Conservation (phyloP, 2,113 vertebrate species). For the Ictalurus punctatus region DNA sequence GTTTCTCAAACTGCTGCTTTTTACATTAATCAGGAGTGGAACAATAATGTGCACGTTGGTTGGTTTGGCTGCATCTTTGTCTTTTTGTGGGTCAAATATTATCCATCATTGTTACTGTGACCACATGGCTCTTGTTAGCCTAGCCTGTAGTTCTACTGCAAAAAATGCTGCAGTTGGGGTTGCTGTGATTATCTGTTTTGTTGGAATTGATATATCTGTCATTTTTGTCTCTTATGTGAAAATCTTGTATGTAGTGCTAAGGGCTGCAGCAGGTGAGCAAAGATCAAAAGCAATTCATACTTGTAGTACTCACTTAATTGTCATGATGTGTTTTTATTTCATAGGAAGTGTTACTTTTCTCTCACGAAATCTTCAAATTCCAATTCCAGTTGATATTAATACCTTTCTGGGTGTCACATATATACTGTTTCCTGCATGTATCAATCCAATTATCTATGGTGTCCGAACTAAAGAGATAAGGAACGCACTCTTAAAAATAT, state of each 20-base stretch:
- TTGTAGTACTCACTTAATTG: slow-evolving; percentile 76
- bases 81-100: slow-evolving; percentile 66
- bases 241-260: slow-evolving; percentile 66
- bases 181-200: slow-evolving; percentile 72
- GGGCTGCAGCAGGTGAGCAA: slow-evolving; percentile 54
- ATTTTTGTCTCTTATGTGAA: slow-evolving; percentile 72
- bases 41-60: slow-evolving; percentile 68
- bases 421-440: slow-evolving; percentile 72
- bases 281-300: slow-evolving; percentile 76
- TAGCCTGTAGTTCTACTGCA: slow-evolving; percentile 65
- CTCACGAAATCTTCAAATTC: slow-evolving; percentile 63
- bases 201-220: slow-evolving; percentile 70
- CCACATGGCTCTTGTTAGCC: slow-evolving; percentile 77
- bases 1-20: slow-evolving; percentile 60
- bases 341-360: slow-evolving; percentile 77
- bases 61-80: slow-evolving; percentile 64
- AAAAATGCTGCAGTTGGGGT: slow-evolving; percentile 59
- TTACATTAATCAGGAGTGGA: slow-evolving; percentile 67
- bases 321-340: slow-evolving; percentile 75
- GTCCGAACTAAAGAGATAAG: slow-evolving; percentile 76
- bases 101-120: slow-evolving; percentile 76
- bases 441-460: slow-evolving; percentile 77
- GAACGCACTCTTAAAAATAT: slow-evolving; percentile 57
- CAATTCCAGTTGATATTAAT: slow-evolving; percentile 69
- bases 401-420: slow-evolving; percentile 74